Evolutionary conservation across 2,888 invertebrate species (phyloP), one percentile per base, ranked within the genome.

Genomic region (Hirudinaria manillensis): DNA sequence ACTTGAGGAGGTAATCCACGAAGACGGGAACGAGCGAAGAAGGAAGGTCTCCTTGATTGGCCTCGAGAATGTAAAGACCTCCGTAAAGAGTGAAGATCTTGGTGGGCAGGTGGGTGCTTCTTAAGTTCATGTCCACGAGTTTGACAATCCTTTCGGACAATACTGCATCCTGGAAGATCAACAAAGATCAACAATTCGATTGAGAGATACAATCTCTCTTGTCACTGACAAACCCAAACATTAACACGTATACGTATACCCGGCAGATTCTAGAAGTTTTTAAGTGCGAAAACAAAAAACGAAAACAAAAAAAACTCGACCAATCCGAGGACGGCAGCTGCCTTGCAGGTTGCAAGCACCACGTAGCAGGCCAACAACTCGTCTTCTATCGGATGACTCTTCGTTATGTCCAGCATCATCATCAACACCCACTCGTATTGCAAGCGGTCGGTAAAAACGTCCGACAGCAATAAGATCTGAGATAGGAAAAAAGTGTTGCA

Each of bases 391-490:
- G 90, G 88, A 82, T 92, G 91, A 76, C 86, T 86, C 81, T 89
- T 89, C 76, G 85, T 82, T 36, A 90, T 88, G 79, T 90, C 90
- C 79, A 90, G 84, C 81, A 90, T 89, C 16, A 89, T 89, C 78
- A 91, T 89, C 80, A 91, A 86, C 89, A 93, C 90, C 91, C 92
- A 92, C 80, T 89, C 89, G 85, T 90, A 92, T 84, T 93, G 93
- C 61, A 89, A 88, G 81, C 89, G 88, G 82, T 92, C 92, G 76
- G 84, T 84, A 80, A 86, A 86, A 76, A 93, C 87, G 85, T 93
- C 92, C 0, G 91, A 91, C 79, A 93, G 56, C 29, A 61, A n/a
- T 21, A 56, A 36, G 10, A 61, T 61, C 61, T 34, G 6, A 70
- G 19, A 16, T 45, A 45, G 38, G 10, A 45, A 45, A 45, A 45